Evolutionary conservation across 2,113 vertebrate species (phyloP).

Genomic region (Paramormyrops kingsleyae): DNA sequence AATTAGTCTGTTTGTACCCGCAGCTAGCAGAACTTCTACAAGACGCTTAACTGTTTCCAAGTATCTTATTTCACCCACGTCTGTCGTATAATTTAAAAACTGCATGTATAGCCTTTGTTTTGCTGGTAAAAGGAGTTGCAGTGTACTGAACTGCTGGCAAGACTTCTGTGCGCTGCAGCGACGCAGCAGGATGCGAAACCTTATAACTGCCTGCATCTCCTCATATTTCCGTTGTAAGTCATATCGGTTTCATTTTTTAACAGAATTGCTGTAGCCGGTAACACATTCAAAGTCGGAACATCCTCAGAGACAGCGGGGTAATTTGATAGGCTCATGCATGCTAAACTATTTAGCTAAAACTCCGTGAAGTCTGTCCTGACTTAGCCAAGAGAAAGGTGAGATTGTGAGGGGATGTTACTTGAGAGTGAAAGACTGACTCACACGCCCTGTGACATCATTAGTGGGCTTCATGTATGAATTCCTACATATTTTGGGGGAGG

Average conservation of each 20-base stretch:
- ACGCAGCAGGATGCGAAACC: conserved; percentile 24
- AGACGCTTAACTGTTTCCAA: not conserved
- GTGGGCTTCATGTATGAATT: not conserved
- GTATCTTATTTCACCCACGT: not conserved
- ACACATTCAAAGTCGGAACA: not conserved
- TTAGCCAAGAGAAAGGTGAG: not conserved
- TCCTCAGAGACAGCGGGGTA: not conserved
- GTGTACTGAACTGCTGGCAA: not conserved
- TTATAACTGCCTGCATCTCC: conserved; percentile 1
- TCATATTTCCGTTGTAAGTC: conserved; percentile 13
- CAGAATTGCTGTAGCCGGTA: not conserved
- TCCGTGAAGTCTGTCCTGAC: not conserved
- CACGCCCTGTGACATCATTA: not conserved
- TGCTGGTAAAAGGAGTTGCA: not conserved
- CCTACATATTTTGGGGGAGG: not conserved
- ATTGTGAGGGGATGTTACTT: not conserved
- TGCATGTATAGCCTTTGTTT: not conserved
- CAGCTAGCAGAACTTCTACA: not conserved
- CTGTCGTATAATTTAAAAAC: not conserved
- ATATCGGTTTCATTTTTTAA: conserved; percentile 13
- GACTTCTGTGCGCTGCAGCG: not conserved
- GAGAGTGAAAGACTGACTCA: not conserved
- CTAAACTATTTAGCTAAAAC: not conserved
- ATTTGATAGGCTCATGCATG: not conserved
- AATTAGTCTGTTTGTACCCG: not conserved